These are phyloP conservation scores for Myripristis murdjan DNA, from an alignment of 2,797 vertebrate species.

Conservation along the genomic window DNA sequence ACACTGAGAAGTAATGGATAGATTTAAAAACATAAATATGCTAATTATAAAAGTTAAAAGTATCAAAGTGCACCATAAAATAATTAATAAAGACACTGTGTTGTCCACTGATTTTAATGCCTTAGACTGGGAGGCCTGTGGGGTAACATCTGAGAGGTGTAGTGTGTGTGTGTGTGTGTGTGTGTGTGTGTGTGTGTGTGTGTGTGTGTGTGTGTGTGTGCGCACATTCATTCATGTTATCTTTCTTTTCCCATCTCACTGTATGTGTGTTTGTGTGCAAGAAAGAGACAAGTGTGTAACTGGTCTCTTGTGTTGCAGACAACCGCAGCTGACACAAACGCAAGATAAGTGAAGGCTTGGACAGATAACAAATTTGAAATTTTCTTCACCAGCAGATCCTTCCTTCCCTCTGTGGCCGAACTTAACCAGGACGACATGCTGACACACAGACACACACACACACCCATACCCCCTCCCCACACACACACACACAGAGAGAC, in stretches of 20 bases:
- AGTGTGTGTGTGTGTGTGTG: background rate
- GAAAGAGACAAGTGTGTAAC: background rate
- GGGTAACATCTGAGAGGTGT: background rate
- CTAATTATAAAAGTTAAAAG: no score
- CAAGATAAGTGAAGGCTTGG: constrained; percentile 15
- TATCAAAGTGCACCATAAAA: no score
- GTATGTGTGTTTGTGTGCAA: background rate
- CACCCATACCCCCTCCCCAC: no score
- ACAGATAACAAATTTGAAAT: background rate
- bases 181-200: no score
- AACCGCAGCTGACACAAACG: background rate
- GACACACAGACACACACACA: constrained; percentile 2
- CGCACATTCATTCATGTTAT: no score
- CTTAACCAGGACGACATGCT: background rate
- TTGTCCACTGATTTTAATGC: no score
- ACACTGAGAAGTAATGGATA: no score
- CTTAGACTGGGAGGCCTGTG: background rate
- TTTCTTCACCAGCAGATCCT: background rate
- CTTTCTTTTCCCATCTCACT: background rate
- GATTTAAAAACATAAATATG: no score
- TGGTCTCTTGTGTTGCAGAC: background rate
- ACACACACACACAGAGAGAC: background rate
- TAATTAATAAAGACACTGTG: no score
- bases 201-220: background rate
- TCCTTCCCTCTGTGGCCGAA: background rate